Base-by-base conservation (phyloP, 2,797 vertebrate genomes). In the Hydrolagus colliei region DNA sequence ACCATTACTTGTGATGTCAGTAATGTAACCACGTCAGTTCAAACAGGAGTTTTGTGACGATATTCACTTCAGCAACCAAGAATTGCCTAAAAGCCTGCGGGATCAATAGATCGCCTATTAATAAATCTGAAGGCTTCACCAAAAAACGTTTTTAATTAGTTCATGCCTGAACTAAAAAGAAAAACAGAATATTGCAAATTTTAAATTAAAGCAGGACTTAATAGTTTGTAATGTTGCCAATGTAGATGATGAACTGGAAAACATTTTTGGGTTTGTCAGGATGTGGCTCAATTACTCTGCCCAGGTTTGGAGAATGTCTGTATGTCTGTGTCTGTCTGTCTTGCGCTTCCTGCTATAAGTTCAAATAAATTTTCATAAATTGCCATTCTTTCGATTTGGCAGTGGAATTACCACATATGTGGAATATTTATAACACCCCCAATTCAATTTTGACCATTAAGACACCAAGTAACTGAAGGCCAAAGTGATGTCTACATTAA, bases 361-460 rank as follows among this genome's bases (percentile, higher is more conserved):
- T 20, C 35, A 18, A 80, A 16, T 84, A 7, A 82, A 67, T 68
- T 82, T 84, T 16, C 9, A 11, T 22, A 32, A 16, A 12, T 32
- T 63, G 67, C 78, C 62, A 67, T 27, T 35, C 79, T 52, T 52
- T 41, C 18, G 35, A 41, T 68, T 41, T 71, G 65, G 63, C 68
- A 16, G 16, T 80, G 63, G 61, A 80, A 12, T 65, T 68, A 65
- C 20, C 67, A 32, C 27, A 82, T 84, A 7, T 52, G 12, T 7
- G 3, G n/a, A 20, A 27, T 27, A 80, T 32, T 67, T 16, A 65
- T 65, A 35, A 80, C 14, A 35, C 32, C 68, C 32, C 41, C 65
- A 68, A 41, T 84, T 84, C 68, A 67, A n/a, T 6, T 18, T 82
- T 68, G 79, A 84, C 65, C 20, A 7, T 84, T 84, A 68, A n/a